These are phyloP conservation scores for Alloplasta piceator DNA, from an alignment of 2,888 invertebrate genomes.

Conservation along the genomic window DNA sequence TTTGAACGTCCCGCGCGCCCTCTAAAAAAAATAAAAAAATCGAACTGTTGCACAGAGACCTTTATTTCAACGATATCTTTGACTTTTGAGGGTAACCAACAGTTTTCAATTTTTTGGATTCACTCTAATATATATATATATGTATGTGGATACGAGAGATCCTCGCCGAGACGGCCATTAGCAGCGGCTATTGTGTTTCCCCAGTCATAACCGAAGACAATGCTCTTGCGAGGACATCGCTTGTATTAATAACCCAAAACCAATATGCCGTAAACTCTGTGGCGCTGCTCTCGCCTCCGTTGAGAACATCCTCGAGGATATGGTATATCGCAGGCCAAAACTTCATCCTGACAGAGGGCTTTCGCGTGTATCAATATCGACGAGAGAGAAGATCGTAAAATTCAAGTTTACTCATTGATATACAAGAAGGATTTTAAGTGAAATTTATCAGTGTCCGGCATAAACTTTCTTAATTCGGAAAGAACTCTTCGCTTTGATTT, in stretches of 20 bases:
- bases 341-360: background rate
- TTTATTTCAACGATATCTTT: too few species aligned
- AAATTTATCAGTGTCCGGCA: too few species aligned
- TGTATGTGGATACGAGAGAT: slow-evolving; percentile 27
- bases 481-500: too few species aligned
- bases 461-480: too few species aligned
- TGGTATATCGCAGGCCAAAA: background rate
- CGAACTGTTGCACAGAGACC: too few species aligned
- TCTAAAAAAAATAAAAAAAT: too few species aligned
- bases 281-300: slow-evolving; percentile 46
- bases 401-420: slow-evolving; percentile 39
- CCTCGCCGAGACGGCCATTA: slow-evolving; percentile 71
- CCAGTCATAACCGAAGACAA: slow-evolving; percentile 67
- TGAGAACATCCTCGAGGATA: slow-evolving; percentile 64
- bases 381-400: slow-evolving; percentile 11
- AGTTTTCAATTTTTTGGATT: too few species aligned
- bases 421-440: too few species aligned
- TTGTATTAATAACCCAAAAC: slow-evolving; percentile 78
- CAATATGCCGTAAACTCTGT: slow-evolving; percentile 74
- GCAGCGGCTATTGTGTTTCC: slow-evolving; percentile 72
- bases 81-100: too few species aligned
- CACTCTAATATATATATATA: too few species aligned
- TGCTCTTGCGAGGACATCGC: slow-evolving; percentile 68
- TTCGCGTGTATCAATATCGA: slow-evolving; percentile 35
- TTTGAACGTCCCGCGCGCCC: too few species aligned